phyloP scores from a whole-genome alignment of 2,113 vertebrate species.

The Origma solitaria region DNA sequence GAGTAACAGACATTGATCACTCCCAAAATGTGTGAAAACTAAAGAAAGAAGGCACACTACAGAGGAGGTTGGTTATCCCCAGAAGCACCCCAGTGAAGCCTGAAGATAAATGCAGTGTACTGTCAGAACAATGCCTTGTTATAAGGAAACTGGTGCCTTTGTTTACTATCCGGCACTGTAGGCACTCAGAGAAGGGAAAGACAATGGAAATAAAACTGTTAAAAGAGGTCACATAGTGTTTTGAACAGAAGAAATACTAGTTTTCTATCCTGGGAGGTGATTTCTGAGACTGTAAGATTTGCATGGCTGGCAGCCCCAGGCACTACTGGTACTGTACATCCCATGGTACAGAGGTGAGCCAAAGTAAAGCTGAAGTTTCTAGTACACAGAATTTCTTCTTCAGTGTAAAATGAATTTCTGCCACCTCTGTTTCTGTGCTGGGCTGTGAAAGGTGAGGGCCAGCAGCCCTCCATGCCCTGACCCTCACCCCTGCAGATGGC shows the following conservation, averaged over 20 bases:
- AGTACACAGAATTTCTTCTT: background rate
- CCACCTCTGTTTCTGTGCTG: background rate
- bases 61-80: background rate
- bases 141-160: background rate
- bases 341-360: background rate
- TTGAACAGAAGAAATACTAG: background rate
- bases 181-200: background rate
- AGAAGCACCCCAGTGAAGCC: background rate
- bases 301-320: background rate
- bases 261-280: background rate
- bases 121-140: background rate
- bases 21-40: background rate
- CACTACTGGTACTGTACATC: background rate
- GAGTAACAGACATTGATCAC: background rate
- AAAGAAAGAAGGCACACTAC: fast-evolving
- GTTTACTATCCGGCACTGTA: background rate
- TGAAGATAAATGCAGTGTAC: background rate
- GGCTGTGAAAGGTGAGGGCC: background rate
- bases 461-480: background rate
- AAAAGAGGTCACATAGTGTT: background rate
- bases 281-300: background rate
- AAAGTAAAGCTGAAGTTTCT: background rate
- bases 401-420: background rate
- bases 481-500: background rate
- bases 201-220: background rate